phyloP scores from a whole-genome alignment of 1,140 invertebrate species.

The Drosophila sproati region DNA sequence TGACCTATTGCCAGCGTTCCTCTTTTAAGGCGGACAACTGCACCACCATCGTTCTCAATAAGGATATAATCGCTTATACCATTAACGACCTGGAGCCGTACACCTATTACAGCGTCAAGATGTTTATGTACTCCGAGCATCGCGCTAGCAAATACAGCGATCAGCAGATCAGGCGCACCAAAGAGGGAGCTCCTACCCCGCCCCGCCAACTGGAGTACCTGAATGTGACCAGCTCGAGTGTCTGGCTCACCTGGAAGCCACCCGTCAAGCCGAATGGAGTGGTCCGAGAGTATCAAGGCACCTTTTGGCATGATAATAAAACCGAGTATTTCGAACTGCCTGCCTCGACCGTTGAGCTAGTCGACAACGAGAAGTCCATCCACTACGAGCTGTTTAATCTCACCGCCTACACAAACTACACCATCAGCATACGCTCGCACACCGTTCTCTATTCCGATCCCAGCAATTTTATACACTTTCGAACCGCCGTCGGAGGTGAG shows the following conservation, averaged over 20 bases:
- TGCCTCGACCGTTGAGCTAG: slow-evolving; percentile 50
- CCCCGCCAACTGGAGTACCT: slow-evolving; percentile 48
- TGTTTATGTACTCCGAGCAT: slow-evolving; percentile 67
- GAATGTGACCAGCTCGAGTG: slow-evolving; percentile 47
- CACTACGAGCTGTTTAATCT: slow-evolving; percentile 50
- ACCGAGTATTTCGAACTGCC: slow-evolving; percentile 45
- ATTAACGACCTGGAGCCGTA: slow-evolving; percentile 64
- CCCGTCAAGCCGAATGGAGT: slow-evolving; percentile 61
- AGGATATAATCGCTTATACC: slow-evolving; percentile 44
- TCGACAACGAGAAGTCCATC: slow-evolving; percentile 59
- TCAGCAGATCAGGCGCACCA: slow-evolving; percentile 57
- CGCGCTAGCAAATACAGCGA: slow-evolving; percentile 71
- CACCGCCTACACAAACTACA: slow-evolving; percentile 60
- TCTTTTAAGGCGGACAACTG: slow-evolving; percentile 62
- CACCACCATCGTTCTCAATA: slow-evolving; percentile 57
- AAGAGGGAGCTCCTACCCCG: slow-evolving; percentile 61
- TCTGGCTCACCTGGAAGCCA: slow-evolving; percentile 54
- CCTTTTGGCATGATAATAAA: slow-evolving; percentile 26
- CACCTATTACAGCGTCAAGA: slow-evolving; percentile 66
- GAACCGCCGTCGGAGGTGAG: slow-evolving; percentile 64
- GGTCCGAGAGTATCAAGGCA: slow-evolving; percentile 60
- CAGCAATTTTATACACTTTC: slow-evolving; percentile 58
- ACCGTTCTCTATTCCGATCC: slow-evolving; percentile 61
- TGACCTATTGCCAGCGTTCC: slow-evolving; percentile 72
- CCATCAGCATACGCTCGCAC: slow-evolving; percentile 50